A percentile compares a stretch with the other conserved stretches of the same genome.
Conservation (phyloP, 2,888 invertebrate genomes). For the Perdita meconis region DNA sequence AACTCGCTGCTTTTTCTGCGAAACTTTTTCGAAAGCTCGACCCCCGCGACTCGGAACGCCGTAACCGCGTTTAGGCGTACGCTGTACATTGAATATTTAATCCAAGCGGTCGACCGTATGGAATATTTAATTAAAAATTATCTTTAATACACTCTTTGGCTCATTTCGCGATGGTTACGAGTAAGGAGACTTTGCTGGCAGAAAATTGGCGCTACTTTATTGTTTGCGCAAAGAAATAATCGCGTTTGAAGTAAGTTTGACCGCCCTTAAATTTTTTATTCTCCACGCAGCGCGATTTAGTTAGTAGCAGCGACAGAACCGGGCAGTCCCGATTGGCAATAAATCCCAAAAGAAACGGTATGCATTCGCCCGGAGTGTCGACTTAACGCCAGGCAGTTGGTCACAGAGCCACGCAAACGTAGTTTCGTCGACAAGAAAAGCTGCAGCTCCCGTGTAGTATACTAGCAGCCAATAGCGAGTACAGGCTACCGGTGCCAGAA, state of each 20-base stretch:
- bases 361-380: conserved; percentile 18
- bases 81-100: conserved; percentile 16
- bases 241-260: too few species aligned
- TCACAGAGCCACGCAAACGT: conserved; percentile 54
- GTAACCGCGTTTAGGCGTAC: conserved; percentile 24
- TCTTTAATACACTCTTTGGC: conserved; percentile 4
- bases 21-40: conserved; percentile 23
- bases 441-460: conserved; percentile 53
- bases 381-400: conserved; percentile 51
- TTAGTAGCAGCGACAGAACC: not conserved
- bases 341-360: conserved; percentile 23
- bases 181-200: conserved; percentile 19
- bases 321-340: not conserved
- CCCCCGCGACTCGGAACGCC: not conserved
- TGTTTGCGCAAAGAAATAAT: too few species aligned
- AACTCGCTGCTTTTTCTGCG: not conserved
- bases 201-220: too few species aligned
- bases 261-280: not conserved
- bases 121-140: conserved; percentile 42
- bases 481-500: conserved; percentile 27
- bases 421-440: conserved; percentile 66
- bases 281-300: not conserved
- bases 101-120: not conserved
- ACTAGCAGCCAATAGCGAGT: conserved; percentile 67
- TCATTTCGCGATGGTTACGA: not conserved